phyloP scores from a whole-genome alignment of 2,113 vertebrate species.

The Mungos mungo region DNA sequence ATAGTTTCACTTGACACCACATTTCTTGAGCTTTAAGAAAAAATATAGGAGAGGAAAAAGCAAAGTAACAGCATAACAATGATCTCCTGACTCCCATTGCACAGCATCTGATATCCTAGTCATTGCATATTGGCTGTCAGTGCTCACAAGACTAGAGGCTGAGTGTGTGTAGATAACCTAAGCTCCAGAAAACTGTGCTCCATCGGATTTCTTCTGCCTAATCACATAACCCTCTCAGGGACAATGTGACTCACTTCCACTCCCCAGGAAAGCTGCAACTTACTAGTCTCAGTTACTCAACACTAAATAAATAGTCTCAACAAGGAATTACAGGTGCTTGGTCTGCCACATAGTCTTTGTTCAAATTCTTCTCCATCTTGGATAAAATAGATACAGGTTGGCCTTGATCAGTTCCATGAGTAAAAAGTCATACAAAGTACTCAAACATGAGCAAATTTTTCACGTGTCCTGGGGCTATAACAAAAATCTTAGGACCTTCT shows the following conservation, averaged over 20 bases:
- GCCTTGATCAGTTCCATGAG: background rate
- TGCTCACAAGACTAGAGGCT: background rate
- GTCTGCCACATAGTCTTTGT: background rate
- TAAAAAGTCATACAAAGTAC: background rate
- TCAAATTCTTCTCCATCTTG: background rate
- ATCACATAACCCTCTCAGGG: background rate
- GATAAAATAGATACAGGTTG: background rate
- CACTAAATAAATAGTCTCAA: background rate
- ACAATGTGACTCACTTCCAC: background rate
- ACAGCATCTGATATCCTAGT: background rate
- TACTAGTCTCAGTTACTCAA: background rate
- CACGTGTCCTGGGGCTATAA: background rate
- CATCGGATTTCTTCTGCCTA: background rate
- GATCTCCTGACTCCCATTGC: background rate
- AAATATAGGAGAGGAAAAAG: background rate
- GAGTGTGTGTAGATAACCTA: background rate
- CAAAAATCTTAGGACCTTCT: background rate
- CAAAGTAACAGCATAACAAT: background rate
- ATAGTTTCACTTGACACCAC: background rate
- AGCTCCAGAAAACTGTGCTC: background rate
- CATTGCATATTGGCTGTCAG: background rate
- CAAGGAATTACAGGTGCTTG: background rate
- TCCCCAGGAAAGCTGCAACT: background rate
- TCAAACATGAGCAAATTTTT: background rate
- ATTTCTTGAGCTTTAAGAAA: background rate